These are phyloP conservation scores for Camelus bactrianus DNA, from an alignment of 2,113 vertebrate genomes.

Conservation along the genomic window DNA sequence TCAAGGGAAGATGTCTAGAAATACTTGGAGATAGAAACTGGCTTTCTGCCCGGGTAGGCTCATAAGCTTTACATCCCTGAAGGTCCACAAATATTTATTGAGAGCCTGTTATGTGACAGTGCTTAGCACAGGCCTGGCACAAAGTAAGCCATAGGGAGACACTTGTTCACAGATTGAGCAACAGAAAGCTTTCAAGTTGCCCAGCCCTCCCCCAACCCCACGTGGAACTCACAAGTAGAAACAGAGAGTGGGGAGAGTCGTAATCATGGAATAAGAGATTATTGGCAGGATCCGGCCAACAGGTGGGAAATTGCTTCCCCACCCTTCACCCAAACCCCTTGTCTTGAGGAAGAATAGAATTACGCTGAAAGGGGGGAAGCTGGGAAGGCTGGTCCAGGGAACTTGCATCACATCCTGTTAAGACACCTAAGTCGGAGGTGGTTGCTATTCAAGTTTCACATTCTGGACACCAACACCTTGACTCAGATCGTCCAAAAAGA, in stretches of 20 bases:
- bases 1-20: background rate
- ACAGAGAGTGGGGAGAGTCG: rapidly evolving
- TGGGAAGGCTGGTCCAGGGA: rapidly evolving
- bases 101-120: background rate
- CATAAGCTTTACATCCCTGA: background rate
- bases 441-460: too few relatives aligned
- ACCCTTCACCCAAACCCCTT: rapidly evolving
- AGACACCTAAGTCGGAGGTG: rapidly evolving
- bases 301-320: background rate
- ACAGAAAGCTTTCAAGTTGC: background rate
- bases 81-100: slow-evolving; percentile 62
- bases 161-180: background rate
- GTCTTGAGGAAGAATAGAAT: background rate
- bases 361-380: rapidly evolving
- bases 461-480: background rate
- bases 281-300: rapidly evolving
- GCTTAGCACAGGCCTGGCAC: background rate
- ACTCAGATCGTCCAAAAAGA: background rate
- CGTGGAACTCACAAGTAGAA: background rate
- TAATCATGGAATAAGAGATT: too few relatives aligned
- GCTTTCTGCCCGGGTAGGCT: slow-evolving; percentile 51
- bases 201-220: background rate
- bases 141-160: background rate
- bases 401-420: rapidly evolving
- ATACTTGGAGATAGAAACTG: background rate